Evolutionary conservation across 2,113 vertebrate species (phyloP).

Genomic region (Pipra filicauda): DNA sequence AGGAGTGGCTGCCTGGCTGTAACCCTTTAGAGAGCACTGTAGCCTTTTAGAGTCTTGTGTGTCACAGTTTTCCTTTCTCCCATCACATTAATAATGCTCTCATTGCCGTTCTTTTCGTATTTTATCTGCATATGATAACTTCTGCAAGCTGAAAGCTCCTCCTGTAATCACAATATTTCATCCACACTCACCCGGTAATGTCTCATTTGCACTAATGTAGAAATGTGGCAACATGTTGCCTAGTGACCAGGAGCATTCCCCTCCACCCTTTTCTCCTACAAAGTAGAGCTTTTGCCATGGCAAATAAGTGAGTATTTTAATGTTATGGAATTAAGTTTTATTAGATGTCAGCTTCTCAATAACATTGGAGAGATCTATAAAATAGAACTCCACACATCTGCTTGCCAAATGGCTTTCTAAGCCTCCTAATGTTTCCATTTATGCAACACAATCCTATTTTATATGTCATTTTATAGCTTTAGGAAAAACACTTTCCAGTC

Average conservation of each 20-base stretch:
- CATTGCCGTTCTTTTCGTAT: neutral
- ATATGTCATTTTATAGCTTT: slow-evolving; percentile 31
- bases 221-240: neutral
- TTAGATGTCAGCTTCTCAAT: slow-evolving; percentile 34
- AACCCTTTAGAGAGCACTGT: neutral
- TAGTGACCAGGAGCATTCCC: slow-evolving; percentile 15
- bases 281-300: neutral
- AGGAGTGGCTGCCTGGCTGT: neutral
- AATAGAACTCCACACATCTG: neutral
- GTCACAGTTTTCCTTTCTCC: neutral
- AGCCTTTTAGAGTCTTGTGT: neutral
- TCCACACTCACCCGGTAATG: neutral
- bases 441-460: slow-evolving; percentile 26
- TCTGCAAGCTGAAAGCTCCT: neutral
- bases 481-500: slow-evolving; percentile 29
- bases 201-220: neutral
- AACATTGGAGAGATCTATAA: slow-evolving; percentile 14
- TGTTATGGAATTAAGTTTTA: slow-evolving; percentile 35
- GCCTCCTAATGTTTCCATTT: slow-evolving; percentile 40
- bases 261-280: neutral
- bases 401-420: slow-evolving; percentile 45
- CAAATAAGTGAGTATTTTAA: slow-evolving; percentile 29
- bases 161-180: slow-evolving; percentile 7
- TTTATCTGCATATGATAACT: neutral
- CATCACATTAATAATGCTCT: neutral